phyloP scores from a whole-genome alignment of 1,140 invertebrate species.

The Dufourea novaeangliae region DNA sequence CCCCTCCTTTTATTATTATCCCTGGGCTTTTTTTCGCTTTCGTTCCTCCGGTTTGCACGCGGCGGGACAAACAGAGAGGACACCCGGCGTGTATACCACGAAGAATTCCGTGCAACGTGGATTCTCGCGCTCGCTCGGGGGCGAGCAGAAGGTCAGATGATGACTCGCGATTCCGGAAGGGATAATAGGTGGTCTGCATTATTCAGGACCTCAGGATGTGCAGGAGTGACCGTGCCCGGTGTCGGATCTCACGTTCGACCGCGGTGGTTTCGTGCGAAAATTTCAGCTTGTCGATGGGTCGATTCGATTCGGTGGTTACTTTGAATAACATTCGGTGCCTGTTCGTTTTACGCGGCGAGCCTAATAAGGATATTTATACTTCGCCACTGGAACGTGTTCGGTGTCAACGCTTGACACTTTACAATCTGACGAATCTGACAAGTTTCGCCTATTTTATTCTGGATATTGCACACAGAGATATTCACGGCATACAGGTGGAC shows the following conservation, averaged over 20 bases:
- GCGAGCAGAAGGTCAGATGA: slow-evolving; percentile 49
- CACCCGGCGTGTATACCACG: slow-evolving; percentile 10
- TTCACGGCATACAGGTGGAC: too few species aligned
- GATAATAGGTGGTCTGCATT: slow-evolving; percentile 66
- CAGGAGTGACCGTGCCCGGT: slow-evolving; percentile 19
- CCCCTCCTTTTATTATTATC: slow-evolving; percentile 38
- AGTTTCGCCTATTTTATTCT: background rate
- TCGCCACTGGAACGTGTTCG: background rate
- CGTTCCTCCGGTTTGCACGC: slow-evolving; percentile 43
- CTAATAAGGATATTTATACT: too few species aligned
- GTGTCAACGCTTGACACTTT: too few species aligned
- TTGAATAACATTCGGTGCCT: background rate
- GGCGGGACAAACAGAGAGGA: slow-evolving; percentile 16
- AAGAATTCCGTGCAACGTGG: slow-evolving; percentile 47
- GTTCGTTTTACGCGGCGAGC: too few species aligned
- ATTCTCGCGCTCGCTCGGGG: slow-evolving; percentile 28
- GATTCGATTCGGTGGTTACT: background rate
- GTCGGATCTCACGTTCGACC: slow-evolving; percentile 36
- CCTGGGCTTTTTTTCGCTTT: background rate
- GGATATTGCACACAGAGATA: too few species aligned
- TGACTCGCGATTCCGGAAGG: slow-evolving; percentile 58
- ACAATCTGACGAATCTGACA: background rate
- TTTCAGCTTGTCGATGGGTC: background rate
- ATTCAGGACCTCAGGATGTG: slow-evolving; percentile 57
- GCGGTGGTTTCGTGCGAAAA: background rate